Evolutionary conservation across 2,113 vertebrate genomes (phyloP).

Genomic region (Calypte anna): DNA sequence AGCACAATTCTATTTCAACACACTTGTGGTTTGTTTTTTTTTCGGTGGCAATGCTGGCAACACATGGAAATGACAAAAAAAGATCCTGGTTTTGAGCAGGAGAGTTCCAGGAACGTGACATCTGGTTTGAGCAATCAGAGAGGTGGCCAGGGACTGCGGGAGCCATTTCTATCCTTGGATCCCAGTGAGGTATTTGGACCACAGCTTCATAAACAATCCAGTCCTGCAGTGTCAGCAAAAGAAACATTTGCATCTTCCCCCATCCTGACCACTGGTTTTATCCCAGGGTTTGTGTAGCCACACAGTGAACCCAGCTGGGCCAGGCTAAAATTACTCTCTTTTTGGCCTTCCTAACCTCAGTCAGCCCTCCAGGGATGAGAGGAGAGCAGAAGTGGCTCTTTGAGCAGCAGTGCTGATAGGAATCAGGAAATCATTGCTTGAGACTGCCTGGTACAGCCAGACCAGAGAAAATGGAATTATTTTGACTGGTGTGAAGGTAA

Average conservation of each 20-base stretch:
- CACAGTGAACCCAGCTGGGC: not conserved
- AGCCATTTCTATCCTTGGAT: not conserved
- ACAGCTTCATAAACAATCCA: slow-evolving; percentile 17
- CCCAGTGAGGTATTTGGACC: not conserved
- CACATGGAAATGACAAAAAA: not conserved
- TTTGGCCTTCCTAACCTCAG: not conserved
- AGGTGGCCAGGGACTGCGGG: not conserved
- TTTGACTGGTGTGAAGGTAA: not conserved
- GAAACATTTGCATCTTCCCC: slow-evolving; percentile 3
- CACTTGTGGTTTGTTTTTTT: not conserved
- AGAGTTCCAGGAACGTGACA: slow-evolving; percentile 37
- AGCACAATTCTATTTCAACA: slow-evolving; percentile 1
- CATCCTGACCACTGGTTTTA: slow-evolving; percentile 20
- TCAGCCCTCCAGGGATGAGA: not conserved
- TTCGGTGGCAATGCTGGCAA: not conserved
- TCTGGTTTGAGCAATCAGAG: slow-evolving; percentile 11
- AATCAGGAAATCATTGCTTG: not conserved
- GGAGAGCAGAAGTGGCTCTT: not conserved
- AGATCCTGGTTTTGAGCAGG: not conserved
- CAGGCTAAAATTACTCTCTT: not conserved
- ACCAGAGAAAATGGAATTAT: not conserved
- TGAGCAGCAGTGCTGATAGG: not conserved
- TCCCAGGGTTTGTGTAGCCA: slow-evolving; percentile 14
- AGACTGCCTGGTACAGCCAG: not conserved
- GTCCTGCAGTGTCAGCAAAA: slow-evolving; percentile 20